Percentiles rank a stretch among this genome's conserved stretches.
Conservation (phyloP, 2,113 vertebrate species). For the Gadus macrocephalus region DNA sequence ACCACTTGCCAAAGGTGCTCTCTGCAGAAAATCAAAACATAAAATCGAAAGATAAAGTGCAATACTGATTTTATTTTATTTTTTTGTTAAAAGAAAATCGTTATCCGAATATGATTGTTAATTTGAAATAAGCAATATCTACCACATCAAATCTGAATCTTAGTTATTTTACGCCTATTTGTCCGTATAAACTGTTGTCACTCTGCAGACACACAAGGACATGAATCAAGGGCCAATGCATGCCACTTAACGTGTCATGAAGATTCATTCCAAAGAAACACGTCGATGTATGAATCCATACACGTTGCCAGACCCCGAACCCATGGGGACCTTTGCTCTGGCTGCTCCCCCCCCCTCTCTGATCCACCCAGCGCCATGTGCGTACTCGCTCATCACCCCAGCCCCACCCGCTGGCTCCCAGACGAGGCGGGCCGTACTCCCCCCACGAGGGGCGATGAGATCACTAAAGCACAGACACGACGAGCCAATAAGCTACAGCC, state of each 20-base stretch:
- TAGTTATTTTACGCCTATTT: neutral
- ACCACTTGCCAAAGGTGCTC: neutral
- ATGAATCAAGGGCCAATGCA: neutral
- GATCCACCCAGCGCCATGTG: too few relatives aligned
- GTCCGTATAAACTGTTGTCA: neutral
- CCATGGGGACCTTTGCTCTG: too few relatives aligned
- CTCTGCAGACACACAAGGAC: neutral
- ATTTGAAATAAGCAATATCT: slow-evolving; percentile 41
- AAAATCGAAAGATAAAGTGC: neutral
- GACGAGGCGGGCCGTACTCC: neutral
- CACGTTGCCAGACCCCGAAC: too few relatives aligned
- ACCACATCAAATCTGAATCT: slow-evolving; percentile 4
- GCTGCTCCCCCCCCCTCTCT: too few relatives aligned
- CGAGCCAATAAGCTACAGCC: slow-evolving; percentile 44
- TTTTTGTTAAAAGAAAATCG: slow-evolving; percentile 11
- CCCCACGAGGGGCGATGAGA: slow-evolving; percentile 10
- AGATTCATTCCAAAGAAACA: neutral
- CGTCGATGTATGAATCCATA: slow-evolving; percentile 16
- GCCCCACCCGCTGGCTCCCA: too few relatives aligned
- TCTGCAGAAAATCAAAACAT: neutral
- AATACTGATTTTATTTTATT: slow-evolving; percentile 39
- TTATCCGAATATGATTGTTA: slow-evolving; percentile 20
- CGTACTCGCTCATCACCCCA: too few relatives aligned
- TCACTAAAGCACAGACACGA: slow-evolving; percentile 33
- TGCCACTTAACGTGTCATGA: neutral